These are phyloP conservation scores for Leptodirus hochenwartii DNA, from an alignment of 2,888 invertebrate species.

Conservation along the genomic window DNA sequence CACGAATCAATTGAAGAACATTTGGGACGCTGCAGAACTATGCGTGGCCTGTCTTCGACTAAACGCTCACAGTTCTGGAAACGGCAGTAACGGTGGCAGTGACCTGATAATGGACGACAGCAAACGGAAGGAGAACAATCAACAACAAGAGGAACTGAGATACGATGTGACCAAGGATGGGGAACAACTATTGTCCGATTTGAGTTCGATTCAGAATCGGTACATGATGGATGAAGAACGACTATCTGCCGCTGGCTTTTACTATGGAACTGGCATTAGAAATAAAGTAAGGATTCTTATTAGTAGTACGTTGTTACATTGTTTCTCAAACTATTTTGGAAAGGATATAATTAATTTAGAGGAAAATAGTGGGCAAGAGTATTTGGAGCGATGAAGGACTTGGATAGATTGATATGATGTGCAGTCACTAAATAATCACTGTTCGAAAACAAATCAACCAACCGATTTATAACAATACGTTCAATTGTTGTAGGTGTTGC, in stretches of 20 bases:
- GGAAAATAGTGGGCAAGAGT: no score
- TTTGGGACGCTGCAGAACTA: constrained; percentile 25
- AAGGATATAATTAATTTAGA: no score
- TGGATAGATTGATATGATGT: no score
- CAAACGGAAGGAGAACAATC: constrained; percentile 12
- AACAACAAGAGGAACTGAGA: constrained; percentile 19
- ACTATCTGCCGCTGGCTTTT: constrained; percentile 7
- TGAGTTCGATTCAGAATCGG: constrained; percentile 35
- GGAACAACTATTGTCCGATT: constrained; percentile 40
- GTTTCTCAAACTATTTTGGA: no score
- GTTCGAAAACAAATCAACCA: no score
- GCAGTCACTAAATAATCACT: no score
- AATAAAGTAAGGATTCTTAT: no score
- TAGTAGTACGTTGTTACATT: no score
- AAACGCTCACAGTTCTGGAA: constrained; percentile 11
- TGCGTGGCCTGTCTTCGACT: constrained; percentile 22
- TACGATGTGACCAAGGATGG: constrained; percentile 39
- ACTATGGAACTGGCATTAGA: no score
- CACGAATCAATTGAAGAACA: constrained; percentile 17
- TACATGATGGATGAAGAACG: constrained; percentile 24
- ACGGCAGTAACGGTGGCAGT: background rate
- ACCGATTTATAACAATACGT: no score
- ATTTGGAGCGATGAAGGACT: no score
- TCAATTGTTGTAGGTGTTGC: no score
- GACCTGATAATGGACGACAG: constrained; percentile 3